Conservation (phyloP, 1,140 invertebrate species). For the Drosophila melanica region DNA sequence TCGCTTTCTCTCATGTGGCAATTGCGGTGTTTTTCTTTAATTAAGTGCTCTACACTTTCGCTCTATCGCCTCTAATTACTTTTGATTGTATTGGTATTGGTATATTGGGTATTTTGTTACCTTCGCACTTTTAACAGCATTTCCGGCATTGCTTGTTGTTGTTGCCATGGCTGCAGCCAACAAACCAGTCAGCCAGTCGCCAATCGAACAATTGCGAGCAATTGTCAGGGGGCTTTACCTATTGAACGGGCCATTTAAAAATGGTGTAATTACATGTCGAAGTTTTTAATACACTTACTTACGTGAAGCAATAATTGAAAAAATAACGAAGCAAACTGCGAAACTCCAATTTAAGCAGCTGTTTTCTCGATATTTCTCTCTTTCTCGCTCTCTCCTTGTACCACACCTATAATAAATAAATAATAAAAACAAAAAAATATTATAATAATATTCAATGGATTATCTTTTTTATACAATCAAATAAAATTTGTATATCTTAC, state of each 20-base stretch:
- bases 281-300: neutral
- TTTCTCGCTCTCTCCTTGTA: no score
- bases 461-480: no score
- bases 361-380: no score
- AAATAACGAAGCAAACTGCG: no score
- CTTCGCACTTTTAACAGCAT: neutral
- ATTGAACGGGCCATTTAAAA: neutral
- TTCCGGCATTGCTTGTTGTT: neutral
- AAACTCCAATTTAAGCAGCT: no score
- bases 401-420: no score
- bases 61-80: slow-evolving; percentile 8
- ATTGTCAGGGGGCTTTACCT: slow-evolving; percentile 1
- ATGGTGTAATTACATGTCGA: slow-evolving; percentile 1
- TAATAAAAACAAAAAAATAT: neutral
- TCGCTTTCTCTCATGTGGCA: neutral
- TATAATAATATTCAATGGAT: no score
- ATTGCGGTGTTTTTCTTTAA: neutral
- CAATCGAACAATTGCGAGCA: no score
- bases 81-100: slow-evolving; percentile 1
- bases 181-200: no score
- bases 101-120: neutral
- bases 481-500: no score
- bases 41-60: neutral
- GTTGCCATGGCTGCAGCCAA: slow-evolving; percentile 2
- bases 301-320: neutral